A percentile compares a stretch with the other conserved stretches of the same genome.
phyloP scores from a whole-genome alignment of 2,797 vertebrate species.

The Molothrus aeneus region DNA sequence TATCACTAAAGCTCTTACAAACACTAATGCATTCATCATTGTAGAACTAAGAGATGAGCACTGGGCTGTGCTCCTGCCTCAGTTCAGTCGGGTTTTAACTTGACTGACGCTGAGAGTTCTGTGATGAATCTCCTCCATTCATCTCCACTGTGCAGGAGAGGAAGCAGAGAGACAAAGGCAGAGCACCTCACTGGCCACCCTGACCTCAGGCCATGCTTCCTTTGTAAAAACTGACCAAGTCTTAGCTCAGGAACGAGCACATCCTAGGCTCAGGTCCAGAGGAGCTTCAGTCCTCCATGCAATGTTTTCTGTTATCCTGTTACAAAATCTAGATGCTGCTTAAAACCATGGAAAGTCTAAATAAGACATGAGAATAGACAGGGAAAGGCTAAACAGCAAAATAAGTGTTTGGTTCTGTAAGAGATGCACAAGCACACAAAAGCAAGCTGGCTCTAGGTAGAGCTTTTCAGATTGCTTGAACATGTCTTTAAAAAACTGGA shows the following conservation, averaged over 20 bases:
- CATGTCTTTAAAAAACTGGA: background rate
- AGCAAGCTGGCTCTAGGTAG: background rate
- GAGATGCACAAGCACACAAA: background rate
- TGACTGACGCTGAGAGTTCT: background rate
- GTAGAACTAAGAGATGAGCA: background rate
- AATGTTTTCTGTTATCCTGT: background rate
- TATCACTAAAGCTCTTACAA: slow-evolving; percentile 45
- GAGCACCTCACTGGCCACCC: background rate
- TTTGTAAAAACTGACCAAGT: background rate
- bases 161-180: background rate
- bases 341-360: background rate
- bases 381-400: slow-evolving; percentile 7
- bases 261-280: background rate
- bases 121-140: background rate
- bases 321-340: background rate
- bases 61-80: background rate
- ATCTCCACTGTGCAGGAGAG: background rate
- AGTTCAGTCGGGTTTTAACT: background rate
- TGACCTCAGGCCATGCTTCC: background rate
- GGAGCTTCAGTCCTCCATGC: background rate
- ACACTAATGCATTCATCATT: slow-evolving; percentile 54
- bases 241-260: background rate
- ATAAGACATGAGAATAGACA: background rate
- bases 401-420: background rate
- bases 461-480: background rate